A percentile compares a stretch with the other conserved stretches of the same genome.
phyloP scores from a whole-genome alignment of 2,888 invertebrate genomes.

The Heliconius hortense region DNA sequence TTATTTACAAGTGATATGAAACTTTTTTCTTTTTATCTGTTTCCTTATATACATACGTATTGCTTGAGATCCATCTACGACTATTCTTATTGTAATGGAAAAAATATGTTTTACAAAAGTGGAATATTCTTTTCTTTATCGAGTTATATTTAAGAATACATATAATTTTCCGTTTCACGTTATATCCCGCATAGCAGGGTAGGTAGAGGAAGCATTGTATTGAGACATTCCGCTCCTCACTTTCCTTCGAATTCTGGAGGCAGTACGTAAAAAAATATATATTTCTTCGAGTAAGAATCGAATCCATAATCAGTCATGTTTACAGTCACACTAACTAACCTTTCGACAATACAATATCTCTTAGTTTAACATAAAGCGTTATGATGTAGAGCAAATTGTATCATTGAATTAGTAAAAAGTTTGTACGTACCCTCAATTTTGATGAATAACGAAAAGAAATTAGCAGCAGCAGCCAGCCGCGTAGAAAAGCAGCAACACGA shows the following conservation, averaged over 20 bases:
- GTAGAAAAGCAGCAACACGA: slow-evolving; percentile 16
- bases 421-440: neutral
- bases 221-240: too few relatives aligned
- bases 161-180: too few relatives aligned
- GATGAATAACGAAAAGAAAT: slow-evolving; percentile 12
- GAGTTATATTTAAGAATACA: neutral
- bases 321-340: too few relatives aligned
- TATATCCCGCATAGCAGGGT: too few relatives aligned
- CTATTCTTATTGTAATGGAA: slow-evolving; percentile 2
- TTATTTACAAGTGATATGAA: neutral
- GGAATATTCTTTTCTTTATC: neutral
- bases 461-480: slow-evolving; percentile 13
- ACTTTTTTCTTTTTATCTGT: neutral
- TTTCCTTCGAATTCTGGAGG: too few relatives aligned
- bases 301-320: too few relatives aligned
- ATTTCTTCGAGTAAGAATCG: too few relatives aligned
- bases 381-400: neutral
- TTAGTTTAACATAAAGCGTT: neutral
- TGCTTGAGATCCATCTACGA: neutral
- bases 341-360: neutral
- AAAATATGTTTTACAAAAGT: slow-evolving; percentile 15
- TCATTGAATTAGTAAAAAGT: neutral
- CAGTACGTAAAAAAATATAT: too few relatives aligned
- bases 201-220: too few relatives aligned
- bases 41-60: slow-evolving; percentile 4